These are phyloP conservation scores for Synchiropus splendidus DNA, from an alignment of 2,113 vertebrate genomes.

Conservation along the genomic window DNA sequence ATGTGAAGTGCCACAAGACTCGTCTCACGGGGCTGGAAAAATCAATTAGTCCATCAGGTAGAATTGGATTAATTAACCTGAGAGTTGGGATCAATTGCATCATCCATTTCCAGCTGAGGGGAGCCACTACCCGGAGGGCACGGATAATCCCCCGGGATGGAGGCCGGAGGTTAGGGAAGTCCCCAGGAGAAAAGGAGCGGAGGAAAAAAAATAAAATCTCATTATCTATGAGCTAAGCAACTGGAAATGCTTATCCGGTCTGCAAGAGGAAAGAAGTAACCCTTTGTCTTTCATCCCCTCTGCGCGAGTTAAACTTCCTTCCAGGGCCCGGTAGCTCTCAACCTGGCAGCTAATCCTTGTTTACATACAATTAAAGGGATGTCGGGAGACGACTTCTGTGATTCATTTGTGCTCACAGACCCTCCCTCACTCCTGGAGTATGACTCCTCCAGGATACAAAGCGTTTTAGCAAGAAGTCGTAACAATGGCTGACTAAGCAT, in stretches of 20 bases:
- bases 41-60: constrained; percentile 41
- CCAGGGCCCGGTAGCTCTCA: constrained; percentile 16
- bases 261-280: constrained; percentile 58
- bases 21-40: constrained; percentile 33
- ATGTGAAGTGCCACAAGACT: constrained; percentile 1
- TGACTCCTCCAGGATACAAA: no score
- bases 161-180: constrained; percentile 43
- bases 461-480: no score
- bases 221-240: constrained; percentile 63
- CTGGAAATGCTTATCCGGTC: constrained; percentile 58
- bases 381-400: no score
- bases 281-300: constrained; percentile 57
- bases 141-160: constrained; percentile 35
- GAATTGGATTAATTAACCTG: constrained; percentile 55
- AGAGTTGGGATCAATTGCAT: constrained; percentile 54
- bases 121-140: constrained; percentile 21
- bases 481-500: no score
- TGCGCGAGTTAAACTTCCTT: constrained; percentile 55
- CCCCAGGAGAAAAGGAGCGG: constrained; percentile 32
- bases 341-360: constrained; percentile 36
- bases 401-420: no score
- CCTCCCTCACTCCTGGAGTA: no score
- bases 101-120: constrained; percentile 38
- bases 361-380: constrained; percentile 18
- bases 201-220: constrained; percentile 39